Evolutionary conservation across 2,888 invertebrate species (phyloP).

Genomic region (Heteromurus nitidus): DNA sequence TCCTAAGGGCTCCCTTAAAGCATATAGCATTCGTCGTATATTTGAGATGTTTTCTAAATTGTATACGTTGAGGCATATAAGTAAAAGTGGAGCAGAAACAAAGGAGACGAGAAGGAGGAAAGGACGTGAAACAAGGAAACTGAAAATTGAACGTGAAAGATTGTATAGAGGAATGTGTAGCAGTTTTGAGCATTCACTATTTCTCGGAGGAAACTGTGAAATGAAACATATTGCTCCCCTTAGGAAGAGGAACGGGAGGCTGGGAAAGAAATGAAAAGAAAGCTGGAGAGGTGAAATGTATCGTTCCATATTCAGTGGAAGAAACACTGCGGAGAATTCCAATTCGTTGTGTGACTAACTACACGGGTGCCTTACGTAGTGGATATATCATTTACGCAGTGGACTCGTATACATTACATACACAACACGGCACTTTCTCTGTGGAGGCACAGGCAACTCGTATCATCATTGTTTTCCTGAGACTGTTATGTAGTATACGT

Average conservation of each 20-base stretch:
- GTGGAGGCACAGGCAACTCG: constrained; percentile 15
- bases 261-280: background rate
- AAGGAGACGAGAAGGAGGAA: constrained; percentile 18
- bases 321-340: constrained; percentile 54
- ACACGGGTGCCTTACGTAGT: background rate
- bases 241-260: constrained; percentile 20
- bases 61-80: no score
- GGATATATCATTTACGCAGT: background rate
- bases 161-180: constrained; percentile 3
- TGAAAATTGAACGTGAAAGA: background rate
- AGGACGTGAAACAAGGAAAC: constrained; percentile 47
- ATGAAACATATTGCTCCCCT: constrained; percentile 54
- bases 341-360: constrained; percentile 26
- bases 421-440: background rate
- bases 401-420: background rate
- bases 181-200: background rate
- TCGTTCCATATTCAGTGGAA: constrained; percentile 33
- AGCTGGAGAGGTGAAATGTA: constrained; percentile 54
- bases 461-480: constrained; percentile 12
- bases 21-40: constrained; percentile 34
- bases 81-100: constrained; percentile 31
- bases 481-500: background rate
- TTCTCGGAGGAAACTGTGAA: constrained; percentile 12
- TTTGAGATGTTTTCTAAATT: background rate
- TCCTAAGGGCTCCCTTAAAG: constrained; percentile 59